Conservation (phyloP, 1,140 invertebrate genomes). For the Solenopsis invicta region DNA sequence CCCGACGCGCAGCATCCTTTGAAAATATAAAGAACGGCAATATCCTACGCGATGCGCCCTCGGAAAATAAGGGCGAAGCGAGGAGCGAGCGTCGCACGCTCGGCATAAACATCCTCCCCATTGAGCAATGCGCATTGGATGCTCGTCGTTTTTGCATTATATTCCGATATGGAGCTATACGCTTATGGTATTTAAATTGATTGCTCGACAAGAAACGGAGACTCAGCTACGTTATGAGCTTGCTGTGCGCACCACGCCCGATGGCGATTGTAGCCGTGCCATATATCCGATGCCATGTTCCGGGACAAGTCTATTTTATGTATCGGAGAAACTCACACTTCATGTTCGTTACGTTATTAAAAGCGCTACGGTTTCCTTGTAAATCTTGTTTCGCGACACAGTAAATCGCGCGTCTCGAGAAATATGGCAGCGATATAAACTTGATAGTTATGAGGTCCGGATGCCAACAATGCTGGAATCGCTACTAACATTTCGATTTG, state of each 20-base stretch:
- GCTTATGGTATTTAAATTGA: slow-evolving; percentile 57
- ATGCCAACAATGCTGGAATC: not conserved
- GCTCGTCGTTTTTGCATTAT: slow-evolving; percentile 66
- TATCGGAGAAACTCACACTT: slow-evolving; percentile 28
- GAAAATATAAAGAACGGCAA: slow-evolving; percentile 75
- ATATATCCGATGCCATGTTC: not conserved
- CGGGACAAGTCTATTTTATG: slow-evolving; percentile 50
- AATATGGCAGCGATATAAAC: slow-evolving; percentile 33
- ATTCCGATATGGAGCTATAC: slow-evolving; percentile 24
- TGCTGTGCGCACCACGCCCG: not conserved
- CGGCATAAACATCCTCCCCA: slow-evolving; percentile 72
- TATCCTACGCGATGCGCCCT: slow-evolving; percentile 60
- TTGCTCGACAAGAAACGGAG: slow-evolving; percentile 39
- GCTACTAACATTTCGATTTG: not conserved
- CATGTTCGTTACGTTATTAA: slow-evolving; percentile 52
- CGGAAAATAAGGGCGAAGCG: slow-evolving; percentile 73
- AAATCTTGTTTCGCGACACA: slow-evolving; percentile 26
- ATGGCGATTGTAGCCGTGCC: not conserved
- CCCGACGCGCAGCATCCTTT: slow-evolving; percentile 64
- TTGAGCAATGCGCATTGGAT: slow-evolving; percentile 77
- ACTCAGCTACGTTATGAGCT: slow-evolving; percentile 9
- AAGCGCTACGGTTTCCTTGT: slow-evolving; percentile 8
- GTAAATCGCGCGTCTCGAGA: not conserved
- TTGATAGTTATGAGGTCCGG: not conserved
- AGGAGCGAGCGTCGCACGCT: slow-evolving; percentile 62